Evolutionary conservation across 1,140 invertebrate genomes (phyloP).

Genomic region (Drosophila jambulina): DNA sequence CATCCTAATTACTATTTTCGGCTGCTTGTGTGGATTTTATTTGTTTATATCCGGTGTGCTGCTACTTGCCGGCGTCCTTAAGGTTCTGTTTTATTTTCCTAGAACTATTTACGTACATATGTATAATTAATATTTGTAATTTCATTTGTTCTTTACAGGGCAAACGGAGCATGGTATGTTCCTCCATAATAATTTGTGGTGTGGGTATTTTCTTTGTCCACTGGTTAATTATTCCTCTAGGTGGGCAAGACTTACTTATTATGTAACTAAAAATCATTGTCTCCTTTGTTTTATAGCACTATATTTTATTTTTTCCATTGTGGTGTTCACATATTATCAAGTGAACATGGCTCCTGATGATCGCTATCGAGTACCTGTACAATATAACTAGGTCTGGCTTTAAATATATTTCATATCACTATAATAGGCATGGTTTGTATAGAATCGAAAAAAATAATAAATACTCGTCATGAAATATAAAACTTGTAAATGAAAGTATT

Average conservation of each 20-base stretch:
- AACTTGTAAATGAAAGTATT: neutral
- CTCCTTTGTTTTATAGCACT: neutral
- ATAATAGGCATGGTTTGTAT: too few species aligned
- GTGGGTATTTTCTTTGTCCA: slow-evolving; percentile 21
- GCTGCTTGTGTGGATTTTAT: neutral
- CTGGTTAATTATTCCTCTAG: slow-evolving; percentile 25
- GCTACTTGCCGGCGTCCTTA: slow-evolving; percentile 5
- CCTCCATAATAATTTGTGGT: slow-evolving; percentile 7
- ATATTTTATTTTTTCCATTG: slow-evolving; percentile 22
- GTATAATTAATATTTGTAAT: neutral
- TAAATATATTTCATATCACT: neutral
- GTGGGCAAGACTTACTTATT: neutral
- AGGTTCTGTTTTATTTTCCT: neutral
- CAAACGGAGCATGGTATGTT: neutral
- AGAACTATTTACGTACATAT: too few species aligned
- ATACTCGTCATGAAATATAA: too few species aligned
- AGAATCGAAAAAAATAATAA: neutral
- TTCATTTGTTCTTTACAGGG: neutral
- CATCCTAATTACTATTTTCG: neutral
- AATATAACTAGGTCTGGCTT: neutral
- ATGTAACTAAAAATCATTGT: neutral
- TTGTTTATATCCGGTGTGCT: slow-evolving; percentile 3
- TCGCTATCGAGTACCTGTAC: slow-evolving; percentile 11
- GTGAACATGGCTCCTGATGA: slow-evolving; percentile 21
- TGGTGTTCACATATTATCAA: slow-evolving; percentile 30